These are phyloP conservation scores for Mionectes olivaceus DNA, from an alignment of 2,797 vertebrate species.

Conservation along the genomic window DNA sequence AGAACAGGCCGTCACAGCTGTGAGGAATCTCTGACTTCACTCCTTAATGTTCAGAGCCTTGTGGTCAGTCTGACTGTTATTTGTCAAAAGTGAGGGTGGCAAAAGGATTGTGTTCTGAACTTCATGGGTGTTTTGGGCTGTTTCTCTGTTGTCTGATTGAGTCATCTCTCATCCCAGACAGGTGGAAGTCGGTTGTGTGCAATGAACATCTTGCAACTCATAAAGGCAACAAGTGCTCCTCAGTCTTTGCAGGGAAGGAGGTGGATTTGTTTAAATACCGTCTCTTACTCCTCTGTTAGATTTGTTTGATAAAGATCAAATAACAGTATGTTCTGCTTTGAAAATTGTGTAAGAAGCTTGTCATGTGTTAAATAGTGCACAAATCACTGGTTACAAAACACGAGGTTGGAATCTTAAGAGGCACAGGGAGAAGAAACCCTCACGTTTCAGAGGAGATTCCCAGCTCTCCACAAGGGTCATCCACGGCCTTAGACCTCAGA, in stretches of 20 bases:
- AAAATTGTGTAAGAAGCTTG: constrained; percentile 1
- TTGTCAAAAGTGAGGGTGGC: neutral
- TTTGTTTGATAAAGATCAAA: constrained; percentile 17
- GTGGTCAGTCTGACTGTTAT: neutral
- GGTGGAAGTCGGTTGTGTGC: neutral
- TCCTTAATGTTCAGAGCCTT: neutral
- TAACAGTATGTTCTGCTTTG: neutral
- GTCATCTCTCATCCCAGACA: neutral
- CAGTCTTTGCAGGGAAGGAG: neutral
- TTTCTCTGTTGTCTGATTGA: neutral
- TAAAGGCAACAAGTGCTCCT: neutral
- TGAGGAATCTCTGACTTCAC: neutral
- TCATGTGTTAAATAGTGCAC: neutral
- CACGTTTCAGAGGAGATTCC: neutral
- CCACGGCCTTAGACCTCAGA: neutral
- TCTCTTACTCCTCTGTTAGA: neutral
- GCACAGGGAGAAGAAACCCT: neutral
- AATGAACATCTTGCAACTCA: neutral
- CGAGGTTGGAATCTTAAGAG: neutral
- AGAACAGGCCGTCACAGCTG: neutral
- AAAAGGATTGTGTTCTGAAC: neutral
- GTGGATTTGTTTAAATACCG: neutral
- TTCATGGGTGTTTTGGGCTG: neutral
- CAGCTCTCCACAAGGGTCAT: neutral
- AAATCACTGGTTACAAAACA: constrained; percentile 36